Evolutionary conservation across 2,113 vertebrate genomes (phyloP), one percentile per base, ranked within the genome.

Genomic region (Carassius carassius): DNA sequence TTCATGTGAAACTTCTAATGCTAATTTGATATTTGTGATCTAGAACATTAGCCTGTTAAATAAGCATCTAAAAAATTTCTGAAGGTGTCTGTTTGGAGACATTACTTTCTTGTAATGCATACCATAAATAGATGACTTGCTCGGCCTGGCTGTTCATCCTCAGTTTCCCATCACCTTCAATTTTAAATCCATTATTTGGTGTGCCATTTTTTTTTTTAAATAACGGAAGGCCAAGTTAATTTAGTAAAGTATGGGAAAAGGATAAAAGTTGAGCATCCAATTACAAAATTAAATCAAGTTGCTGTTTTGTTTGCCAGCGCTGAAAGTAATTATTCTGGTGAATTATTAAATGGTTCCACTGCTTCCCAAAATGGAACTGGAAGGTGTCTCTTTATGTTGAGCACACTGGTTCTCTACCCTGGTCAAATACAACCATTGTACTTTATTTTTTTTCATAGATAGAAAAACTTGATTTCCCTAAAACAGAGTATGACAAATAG

Each of bases 251-350:
- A 88, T 90, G 91, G 90, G 90, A 88, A 89, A 86, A 86, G 92
- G 91, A 86, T 90, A 41, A 93, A 93, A 93, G 93, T 91, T 94
- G 91, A 93, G 90, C 41, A 47, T 91, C 91, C 92, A 94, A 94
- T 94, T 94, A 93, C 88, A 90, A 91, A 93, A 93, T 93, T 93
- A 93, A 95, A 95, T 93, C 92, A 93, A 93, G 87, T 78, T 63
- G 72, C 90, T 76, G 87, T 94, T 94, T 92, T 92, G 90, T 91
- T 92, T 93, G 93, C 94, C 94, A 88, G 87, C 89, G 81, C 92
- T 94, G 92, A 94, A 92, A 94, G 92, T 92, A 94, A 94, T 93
- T 86, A 93, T 95, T 93, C 93, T 89, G 90, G 88, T 93, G 93
- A 94, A 93, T 93, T 94, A 95, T 95, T 90, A 92, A 93, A 93